These are phyloP conservation scores for Nothocercus nigrocapillus DNA, from an alignment of 2,113 vertebrate species.

Conservation along the genomic window DNA sequence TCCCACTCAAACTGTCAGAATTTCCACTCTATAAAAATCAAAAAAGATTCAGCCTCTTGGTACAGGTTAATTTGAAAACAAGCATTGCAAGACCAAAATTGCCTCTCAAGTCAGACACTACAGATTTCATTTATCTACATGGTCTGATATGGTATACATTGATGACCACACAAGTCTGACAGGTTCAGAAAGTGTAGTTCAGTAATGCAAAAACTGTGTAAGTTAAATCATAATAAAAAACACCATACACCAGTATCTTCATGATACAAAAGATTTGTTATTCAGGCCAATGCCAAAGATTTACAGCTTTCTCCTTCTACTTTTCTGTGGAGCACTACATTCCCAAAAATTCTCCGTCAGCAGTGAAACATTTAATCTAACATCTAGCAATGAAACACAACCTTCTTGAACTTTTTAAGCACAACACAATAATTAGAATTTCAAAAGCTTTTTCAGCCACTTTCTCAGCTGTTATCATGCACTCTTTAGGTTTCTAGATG, in stretches of 20 bases:
- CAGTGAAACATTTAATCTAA: neutral
- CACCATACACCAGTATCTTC: neutral
- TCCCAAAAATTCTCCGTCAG: neutral
- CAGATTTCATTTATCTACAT: neutral
- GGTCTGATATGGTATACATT: neutral
- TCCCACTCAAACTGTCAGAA: neutral
- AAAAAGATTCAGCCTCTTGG: neutral
- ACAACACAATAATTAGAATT: neutral
- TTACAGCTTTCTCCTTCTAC: neutral
- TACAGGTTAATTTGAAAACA: neutral
- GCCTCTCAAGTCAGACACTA: neutral
- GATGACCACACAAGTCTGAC: neutral
- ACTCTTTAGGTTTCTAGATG: neutral
- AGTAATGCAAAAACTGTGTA: neutral
- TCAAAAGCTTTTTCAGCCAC: neutral
- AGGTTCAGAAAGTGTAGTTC: neutral
- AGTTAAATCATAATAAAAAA: neutral
- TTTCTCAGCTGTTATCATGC: neutral
- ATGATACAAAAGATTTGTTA: neutral
- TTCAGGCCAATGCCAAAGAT: neutral
- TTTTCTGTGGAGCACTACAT: neutral
- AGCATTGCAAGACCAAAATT: neutral
- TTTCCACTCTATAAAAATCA: neutral
- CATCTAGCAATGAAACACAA: accelerated
- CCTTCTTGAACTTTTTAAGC: neutral